phyloP scores from a whole-genome alignment of 2,113 vertebrate genomes.

The Danionella cerebrum region DNA sequence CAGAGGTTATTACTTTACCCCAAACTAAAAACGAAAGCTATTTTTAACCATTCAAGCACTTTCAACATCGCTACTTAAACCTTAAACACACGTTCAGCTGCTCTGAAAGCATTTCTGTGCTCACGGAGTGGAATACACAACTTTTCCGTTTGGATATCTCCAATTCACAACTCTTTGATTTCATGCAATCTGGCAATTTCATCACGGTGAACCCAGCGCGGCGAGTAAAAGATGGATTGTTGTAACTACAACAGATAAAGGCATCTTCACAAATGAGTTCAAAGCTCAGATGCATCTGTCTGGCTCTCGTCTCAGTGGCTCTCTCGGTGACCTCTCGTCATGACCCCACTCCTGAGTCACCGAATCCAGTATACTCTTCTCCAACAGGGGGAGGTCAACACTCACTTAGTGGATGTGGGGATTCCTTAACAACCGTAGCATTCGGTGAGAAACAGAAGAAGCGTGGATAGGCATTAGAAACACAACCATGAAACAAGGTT shows the following conservation, averaged over 20 bases:
- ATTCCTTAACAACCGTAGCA: neutral
- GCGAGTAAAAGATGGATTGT: neutral
- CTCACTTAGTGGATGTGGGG: neutral
- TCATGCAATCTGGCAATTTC: neutral
- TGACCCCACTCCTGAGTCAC: neutral
- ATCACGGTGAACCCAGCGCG: neutral
- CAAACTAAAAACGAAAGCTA: no score
- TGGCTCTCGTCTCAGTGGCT: neutral
- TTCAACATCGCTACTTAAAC: no score
- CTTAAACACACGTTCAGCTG: neutral
- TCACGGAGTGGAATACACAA: neutral
- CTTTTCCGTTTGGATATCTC: neutral
- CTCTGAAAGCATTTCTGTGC: no score
- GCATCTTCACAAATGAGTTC: neutral
- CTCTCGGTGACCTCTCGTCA: neutral
- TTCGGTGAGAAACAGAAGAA: no score
- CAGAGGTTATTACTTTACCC: no score
- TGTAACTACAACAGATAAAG: conserved; percentile 5
- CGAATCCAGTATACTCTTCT: neutral
- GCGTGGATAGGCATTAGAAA: no score
- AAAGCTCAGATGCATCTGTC: neutral
- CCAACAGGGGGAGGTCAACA: conserved; percentile 5
- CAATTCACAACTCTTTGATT: neutral
- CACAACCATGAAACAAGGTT: no score
- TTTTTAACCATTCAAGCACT: neutral